Conservation (phyloP, 1,140 invertebrate species). For the Vollenhovia emeryi region DNA sequence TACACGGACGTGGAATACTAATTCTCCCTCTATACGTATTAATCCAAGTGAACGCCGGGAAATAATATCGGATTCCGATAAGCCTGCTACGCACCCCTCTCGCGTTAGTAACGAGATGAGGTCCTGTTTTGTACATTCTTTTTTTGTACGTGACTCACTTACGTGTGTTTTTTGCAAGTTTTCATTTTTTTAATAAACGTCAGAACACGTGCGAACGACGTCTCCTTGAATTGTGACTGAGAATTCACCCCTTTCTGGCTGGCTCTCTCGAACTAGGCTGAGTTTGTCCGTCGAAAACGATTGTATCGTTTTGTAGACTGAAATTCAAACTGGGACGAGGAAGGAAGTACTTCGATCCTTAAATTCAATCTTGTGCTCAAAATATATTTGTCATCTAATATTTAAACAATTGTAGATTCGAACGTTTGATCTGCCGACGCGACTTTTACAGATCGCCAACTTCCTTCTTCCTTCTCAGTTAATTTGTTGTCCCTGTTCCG, state of each 20-base stretch:
- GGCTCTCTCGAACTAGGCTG: slow-evolving; percentile 34
- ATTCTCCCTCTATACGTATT: slow-evolving; percentile 53
- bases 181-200: slow-evolving; percentile 67
- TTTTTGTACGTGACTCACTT: slow-evolving; percentile 26
- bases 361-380: neutral
- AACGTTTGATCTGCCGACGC: neutral
- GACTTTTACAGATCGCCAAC: neutral
- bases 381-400: neutral
- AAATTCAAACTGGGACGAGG: slow-evolving; percentile 29
- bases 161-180: slow-evolving; percentile 61
- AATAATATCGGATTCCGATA: slow-evolving; percentile 29
- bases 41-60: slow-evolving; percentile 46
- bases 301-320: slow-evolving; percentile 17
- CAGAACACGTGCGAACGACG: slow-evolving; percentile 40
- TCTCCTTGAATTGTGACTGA: slow-evolving; percentile 42
- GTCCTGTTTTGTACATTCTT: slow-evolving; percentile 49
- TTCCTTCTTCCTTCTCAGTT: slow-evolving; percentile 19
- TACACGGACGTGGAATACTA: slow-evolving; percentile 72
- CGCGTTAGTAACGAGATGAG: slow-evolving; percentile 24
- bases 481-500: neutral
- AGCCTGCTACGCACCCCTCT: slow-evolving; percentile 5
- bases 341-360: neutral
- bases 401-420: neutral
- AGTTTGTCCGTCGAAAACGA: slow-evolving; percentile 16
- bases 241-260: slow-evolving; percentile 33